A percentile compares a stretch with the other conserved stretches of the same genome.
Conservation (phyloP, 1,140 invertebrate species). For the Centruroides sculpturatus region DNA sequence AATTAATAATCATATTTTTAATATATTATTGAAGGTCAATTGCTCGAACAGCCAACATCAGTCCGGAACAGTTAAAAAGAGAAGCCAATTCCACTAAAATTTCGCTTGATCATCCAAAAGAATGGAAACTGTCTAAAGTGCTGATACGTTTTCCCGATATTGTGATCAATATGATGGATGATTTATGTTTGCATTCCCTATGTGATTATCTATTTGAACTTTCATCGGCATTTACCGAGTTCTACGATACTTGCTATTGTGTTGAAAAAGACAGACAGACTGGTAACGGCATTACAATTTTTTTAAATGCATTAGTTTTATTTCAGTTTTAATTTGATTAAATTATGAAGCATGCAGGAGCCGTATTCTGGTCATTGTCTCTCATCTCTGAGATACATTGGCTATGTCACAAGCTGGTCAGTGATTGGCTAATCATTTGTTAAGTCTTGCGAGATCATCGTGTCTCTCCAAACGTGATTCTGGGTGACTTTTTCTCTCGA, state of each 20-base stretch:
- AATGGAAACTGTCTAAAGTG: slow-evolving; percentile 86
- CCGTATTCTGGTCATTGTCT: too few relatives aligned
- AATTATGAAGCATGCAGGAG: not conserved
- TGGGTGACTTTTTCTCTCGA: too few relatives aligned
- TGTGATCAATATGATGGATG: slow-evolving; percentile 62
- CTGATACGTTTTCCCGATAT: slow-evolving; percentile 65
- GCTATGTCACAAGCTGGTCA: not conserved
- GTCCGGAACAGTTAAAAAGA: slow-evolving; percentile 38
- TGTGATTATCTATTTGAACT: slow-evolving; percentile 96
- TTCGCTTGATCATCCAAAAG: slow-evolving; percentile 72
- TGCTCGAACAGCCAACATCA: slow-evolving; percentile 56
- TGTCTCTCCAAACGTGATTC: too few relatives aligned
- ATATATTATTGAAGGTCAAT: slow-evolving; percentile 36
- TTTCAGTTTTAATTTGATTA: not conserved
- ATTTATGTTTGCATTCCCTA: slow-evolving; percentile 72
- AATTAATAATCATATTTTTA: not conserved
- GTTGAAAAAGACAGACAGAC: slow-evolving; percentile 55
- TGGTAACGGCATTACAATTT: not conserved
- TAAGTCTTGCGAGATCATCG: too few relatives aligned
- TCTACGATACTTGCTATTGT: slow-evolving; percentile 96
- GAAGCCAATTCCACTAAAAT: slow-evolving; percentile 41
- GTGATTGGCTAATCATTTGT: too few relatives aligned
- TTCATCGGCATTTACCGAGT: slow-evolving; percentile 77
- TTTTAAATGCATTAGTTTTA: not conserved
- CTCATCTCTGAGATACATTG: slow-evolving; percentile 4